Evolutionary conservation across 2,797 vertebrate species (phyloP).

Genomic region (Xyrichtys novacula): DNA sequence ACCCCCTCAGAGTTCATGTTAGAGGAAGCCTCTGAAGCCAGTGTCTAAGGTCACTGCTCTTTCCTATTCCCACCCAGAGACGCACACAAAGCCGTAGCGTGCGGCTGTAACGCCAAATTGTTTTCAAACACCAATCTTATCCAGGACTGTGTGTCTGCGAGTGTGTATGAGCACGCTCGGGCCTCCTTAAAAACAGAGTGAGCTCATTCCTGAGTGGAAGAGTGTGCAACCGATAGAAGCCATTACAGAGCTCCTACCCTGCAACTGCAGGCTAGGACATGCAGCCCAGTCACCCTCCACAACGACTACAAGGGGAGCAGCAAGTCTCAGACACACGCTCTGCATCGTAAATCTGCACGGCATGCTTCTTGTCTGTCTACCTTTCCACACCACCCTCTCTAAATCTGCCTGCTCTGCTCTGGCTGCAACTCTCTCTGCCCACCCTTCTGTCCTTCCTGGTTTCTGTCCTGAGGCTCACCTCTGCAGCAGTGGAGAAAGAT

Average conservation of each 20-base stretch:
- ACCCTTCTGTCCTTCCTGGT: conserved; percentile 50
- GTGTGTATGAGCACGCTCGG: conserved; percentile 24
- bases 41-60: conserved; percentile 74
- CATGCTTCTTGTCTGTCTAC: conserved; percentile 64
- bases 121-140: conserved; percentile 13
- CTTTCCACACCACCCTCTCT: conserved; percentile 64
- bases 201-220: conserved; percentile 79
- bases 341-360: conserved; percentile 60
- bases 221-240: conserved; percentile 73
- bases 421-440: conserved; percentile 47
- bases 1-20: conserved; percentile 78
- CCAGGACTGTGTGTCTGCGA: conserved; percentile 29
- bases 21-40: conserved; percentile 77
- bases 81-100: conserved; percentile 44
- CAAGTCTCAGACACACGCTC: conserved; percentile 49
- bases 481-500: conserved; percentile 77
- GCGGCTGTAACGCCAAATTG: conserved; percentile 26
- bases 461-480: conserved; percentile 80
- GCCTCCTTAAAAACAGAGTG: conserved; percentile 47
- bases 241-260: conserved; percentile 76
- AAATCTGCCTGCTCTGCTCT: conserved; percentile 51
- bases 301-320: conserved; percentile 31
- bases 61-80: conserved; percentile 72
- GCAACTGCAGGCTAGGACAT: conserved; percentile 76
- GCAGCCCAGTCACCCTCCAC: conserved; percentile 65